Evolutionary conservation across 2,797 vertebrate genomes (phyloP).

Genomic region (Harpagifer antarcticus): DNA sequence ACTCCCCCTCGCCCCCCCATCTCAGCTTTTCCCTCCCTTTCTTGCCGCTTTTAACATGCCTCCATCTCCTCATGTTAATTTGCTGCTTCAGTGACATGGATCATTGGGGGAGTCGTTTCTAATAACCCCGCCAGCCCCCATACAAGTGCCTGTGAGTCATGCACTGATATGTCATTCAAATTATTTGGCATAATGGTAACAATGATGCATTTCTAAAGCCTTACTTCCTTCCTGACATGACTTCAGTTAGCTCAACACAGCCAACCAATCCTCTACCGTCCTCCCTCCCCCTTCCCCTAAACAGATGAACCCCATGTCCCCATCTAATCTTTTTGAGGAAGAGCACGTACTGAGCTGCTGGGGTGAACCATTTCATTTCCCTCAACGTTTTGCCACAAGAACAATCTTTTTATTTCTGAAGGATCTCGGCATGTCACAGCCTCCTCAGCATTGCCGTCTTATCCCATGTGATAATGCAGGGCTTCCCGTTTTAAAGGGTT

Average conservation of each 20-base stretch:
- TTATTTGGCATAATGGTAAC: slow-evolving; percentile 83
- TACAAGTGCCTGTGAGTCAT: slow-evolving; percentile 78
- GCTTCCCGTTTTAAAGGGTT: slow-evolving; percentile 58
- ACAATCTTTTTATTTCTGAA: slow-evolving; percentile 67
- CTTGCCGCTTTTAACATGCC: slow-evolving; percentile 72
- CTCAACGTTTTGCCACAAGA: slow-evolving; percentile 63
- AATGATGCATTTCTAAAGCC: slow-evolving; percentile 77
- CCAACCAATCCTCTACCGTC: slow-evolving; percentile 32
- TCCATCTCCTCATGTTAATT: slow-evolving; percentile 87
- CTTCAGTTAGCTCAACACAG: slow-evolving; percentile 50
- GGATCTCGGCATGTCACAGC: slow-evolving; percentile 61
- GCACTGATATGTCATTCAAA: slow-evolving; percentile 79
- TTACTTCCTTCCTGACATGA: slow-evolving; percentile 68
- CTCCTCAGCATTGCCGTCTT: slow-evolving; percentile 66
- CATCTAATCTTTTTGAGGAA: slow-evolving; percentile 52
- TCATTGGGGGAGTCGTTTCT: slow-evolving; percentile 85
- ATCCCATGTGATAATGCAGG: slow-evolving; percentile 66
- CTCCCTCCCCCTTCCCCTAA: slow-evolving; percentile 10
- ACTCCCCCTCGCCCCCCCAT: slow-evolving; percentile 34
- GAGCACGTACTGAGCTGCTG: slow-evolving; percentile 68
- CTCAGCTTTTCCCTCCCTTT: slow-evolving; percentile 39
- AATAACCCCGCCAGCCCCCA: slow-evolving; percentile 78
- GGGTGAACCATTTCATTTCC: slow-evolving; percentile 76
- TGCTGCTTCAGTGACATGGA: slow-evolving; percentile 89
- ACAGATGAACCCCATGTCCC: slow-evolving; percentile 61